Evolutionary conservation across 2,888 invertebrate species (phyloP), one percentile per base, ranked within the genome.

Genomic region (Andrena minutula): DNA sequence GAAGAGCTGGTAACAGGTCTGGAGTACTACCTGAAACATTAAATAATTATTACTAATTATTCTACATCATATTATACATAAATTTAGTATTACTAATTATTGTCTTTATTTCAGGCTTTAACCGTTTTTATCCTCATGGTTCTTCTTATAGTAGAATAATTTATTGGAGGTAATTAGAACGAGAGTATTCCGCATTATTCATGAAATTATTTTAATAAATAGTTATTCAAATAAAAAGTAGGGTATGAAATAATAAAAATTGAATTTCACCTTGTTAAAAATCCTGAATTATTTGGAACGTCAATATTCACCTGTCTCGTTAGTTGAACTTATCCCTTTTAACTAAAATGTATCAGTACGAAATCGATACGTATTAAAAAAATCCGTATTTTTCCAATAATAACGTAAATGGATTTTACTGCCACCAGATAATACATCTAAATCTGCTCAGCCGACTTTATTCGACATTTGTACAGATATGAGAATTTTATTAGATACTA

Each of bases 1-100:
- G 96, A 92, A 99, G 95, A 75, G 98, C 97, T 82, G 98, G 97
- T 90, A 97, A 94, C 86, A 96, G 95, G 88, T 95, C 96, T 87
- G 95, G 94, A 72, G 94, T 94, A 88, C 93, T 94, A 83, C 94
- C 95, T 95, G 94, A 69, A 95, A 95, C 88, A 89, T 90, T 28
- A 78, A 89, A 87, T 79, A 79, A 79, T 63, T 2, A 71, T 53
- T 20, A n/a, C 35, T 47, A 58, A 41, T 56, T 41, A 20, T 35
- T 32, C 60, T 60, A n/a, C 4, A 16, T 41, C 4, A 12, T 16
- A 16, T 16, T 41, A 16, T 41, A 16, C 41, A 16, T 41, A 41
- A 5, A 16, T 41, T 1, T 41, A 41, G 12, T 16, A 41, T 41
- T 16, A 16, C 41, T 16, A 41, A 41, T 41, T 41, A 41, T 41